These are phyloP conservation scores for Plectrocnemia conspersa DNA, from an alignment of 1,140 invertebrate genomes.

Conservation along the genomic window DNA sequence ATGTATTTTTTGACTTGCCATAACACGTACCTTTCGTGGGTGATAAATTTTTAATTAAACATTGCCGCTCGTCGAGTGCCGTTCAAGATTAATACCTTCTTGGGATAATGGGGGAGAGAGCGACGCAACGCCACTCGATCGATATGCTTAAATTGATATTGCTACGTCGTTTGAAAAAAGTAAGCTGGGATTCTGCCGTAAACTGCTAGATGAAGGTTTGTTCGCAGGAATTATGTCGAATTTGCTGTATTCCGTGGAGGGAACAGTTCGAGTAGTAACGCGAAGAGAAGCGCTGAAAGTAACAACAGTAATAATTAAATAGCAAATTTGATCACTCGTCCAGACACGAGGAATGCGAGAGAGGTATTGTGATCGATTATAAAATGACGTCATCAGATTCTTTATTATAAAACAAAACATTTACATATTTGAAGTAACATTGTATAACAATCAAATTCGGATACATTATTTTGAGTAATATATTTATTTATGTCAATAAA, in stretches of 20 bases:
- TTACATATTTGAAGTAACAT: too few relatives aligned
- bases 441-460: too few relatives aligned
- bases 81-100: slow-evolving; percentile 3
- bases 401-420: too few relatives aligned
- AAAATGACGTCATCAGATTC: too few relatives aligned
- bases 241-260: slow-evolving; percentile 58
- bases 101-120: neutral
- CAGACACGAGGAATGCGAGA: too few relatives aligned
- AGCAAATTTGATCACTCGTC: too few relatives aligned
- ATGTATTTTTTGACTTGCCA: neutral
- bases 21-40: neutral
- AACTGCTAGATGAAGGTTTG: slow-evolving; percentile 69
- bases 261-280: slow-evolving; percentile 68
- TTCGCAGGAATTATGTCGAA: slow-evolving; percentile 70
- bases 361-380: too few relatives aligned
- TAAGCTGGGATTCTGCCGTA: slow-evolving; percentile 12
- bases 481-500: too few relatives aligned
- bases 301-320: slow-evolving; percentile 11
- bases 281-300: slow-evolving; percentile 65
- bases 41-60: neutral
- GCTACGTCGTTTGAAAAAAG: too few relatives aligned
- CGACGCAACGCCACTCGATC: too few relatives aligned
- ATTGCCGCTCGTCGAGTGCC: neutral
- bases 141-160: too few relatives aligned
- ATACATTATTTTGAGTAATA: too few relatives aligned